Percentiles rank a stretch among this genome's conserved stretches.
Conservation (phyloP, 2,888 invertebrate species). For the Augiades crinisus region DNA sequence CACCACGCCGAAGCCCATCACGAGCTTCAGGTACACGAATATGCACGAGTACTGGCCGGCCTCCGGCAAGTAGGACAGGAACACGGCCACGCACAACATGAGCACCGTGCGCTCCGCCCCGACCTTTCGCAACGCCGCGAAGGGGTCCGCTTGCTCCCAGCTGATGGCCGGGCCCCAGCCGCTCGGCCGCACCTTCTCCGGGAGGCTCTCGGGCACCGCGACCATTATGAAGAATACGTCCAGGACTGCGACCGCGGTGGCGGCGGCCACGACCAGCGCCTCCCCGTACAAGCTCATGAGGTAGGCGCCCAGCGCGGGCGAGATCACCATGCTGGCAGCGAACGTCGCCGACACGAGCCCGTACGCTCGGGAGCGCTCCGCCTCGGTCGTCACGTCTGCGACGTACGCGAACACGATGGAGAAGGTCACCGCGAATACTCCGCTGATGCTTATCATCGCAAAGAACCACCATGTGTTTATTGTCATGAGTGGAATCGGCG, state of each 20-base stretch:
- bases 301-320: conserved; percentile 97
- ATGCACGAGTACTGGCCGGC: conserved; percentile 99
- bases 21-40: conserved; percentile 98
- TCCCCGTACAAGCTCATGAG: conserved; percentile 92
- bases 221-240: conserved; percentile 99
- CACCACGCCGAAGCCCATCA: conserved; percentile 97
- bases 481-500: conserved; percentile 99
- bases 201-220: conserved; percentile 98
- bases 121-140: conserved; percentile 94
- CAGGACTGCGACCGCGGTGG: conserved; percentile 96
- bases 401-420: conserved; percentile 99
- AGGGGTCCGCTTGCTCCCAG: conserved; percentile 99
- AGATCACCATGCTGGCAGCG: conserved; percentile 99
- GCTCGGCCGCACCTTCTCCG: conserved; percentile 91
- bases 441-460: conserved; percentile 99
- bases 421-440: conserved; percentile 99
- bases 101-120: conserved; percentile 97
- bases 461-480: conserved; percentile 99
- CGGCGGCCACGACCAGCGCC: conserved; percentile 94
- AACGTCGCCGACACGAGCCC: conserved; percentile 99
- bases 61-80: conserved; percentile 98
- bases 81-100: conserved; percentile 98
- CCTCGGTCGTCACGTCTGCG: conserved; percentile 98
- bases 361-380: conserved; percentile 96
- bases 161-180: conserved; percentile 94